These are phyloP conservation scores for Tetranychus piercei DNA, from an alignment of 2,888 invertebrate species.

Conservation along the genomic window DNA sequence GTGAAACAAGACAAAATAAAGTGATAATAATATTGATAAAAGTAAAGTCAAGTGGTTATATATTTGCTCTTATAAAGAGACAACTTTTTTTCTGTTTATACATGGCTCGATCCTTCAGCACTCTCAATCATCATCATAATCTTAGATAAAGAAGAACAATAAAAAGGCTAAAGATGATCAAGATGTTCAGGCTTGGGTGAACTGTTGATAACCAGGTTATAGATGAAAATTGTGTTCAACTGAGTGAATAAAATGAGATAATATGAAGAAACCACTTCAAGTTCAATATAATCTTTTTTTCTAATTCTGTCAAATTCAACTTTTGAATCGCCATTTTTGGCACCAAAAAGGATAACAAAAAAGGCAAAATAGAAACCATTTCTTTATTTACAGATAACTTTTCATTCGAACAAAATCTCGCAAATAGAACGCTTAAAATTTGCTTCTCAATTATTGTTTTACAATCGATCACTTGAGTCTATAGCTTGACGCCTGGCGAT, in stretches of 20 bases:
- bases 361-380: no score
- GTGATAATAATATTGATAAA: neutral
- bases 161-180: neutral
- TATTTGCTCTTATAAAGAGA: neutral
- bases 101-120: constrained; percentile 4
- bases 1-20: neutral
- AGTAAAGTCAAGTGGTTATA: no score
- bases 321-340: no score
- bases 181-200: neutral
- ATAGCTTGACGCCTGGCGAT: no score
- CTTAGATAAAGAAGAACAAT: neutral
- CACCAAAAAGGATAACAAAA: no score
- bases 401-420: no score
- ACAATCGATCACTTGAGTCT: no score
- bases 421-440: no score
- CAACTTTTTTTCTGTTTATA: neutral
- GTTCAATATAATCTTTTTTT: no score
- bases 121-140: neutral
- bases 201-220: neutral
- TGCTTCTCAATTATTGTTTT: no score
- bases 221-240: neutral
- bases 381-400: no score
- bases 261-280: neutral
- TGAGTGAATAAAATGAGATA: constrained; percentile 2
- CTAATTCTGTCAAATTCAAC: no score